Evolutionary conservation across 2,797 vertebrate genomes (phyloP).

Genomic region (Brachyalestes nurse): DNA sequence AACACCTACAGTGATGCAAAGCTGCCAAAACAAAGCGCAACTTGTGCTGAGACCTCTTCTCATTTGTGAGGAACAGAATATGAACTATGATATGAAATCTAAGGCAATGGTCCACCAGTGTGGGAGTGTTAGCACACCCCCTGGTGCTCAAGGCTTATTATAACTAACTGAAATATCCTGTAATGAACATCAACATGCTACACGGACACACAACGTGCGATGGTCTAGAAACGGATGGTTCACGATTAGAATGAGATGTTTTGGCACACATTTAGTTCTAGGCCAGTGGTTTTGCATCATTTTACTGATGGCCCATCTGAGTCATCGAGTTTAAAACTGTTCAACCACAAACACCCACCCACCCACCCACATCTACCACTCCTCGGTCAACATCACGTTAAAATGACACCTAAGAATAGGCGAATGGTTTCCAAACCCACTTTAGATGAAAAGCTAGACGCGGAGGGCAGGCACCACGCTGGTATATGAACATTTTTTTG

Average conservation of each 20-base stretch:
- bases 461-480: background rate
- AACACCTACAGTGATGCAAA: conserved; percentile 19
- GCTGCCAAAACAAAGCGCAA: conserved; percentile 37
- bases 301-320: conserved; percentile 1
- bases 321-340: background rate
- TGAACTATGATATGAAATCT: background rate
- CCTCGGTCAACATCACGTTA: background rate
- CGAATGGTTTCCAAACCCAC: background rate
- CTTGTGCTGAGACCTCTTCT: background rate
- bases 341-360: no score
- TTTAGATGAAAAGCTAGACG: background rate
- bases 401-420: background rate
- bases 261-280: conserved; percentile 32
- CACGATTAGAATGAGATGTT: background rate
- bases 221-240: background rate
- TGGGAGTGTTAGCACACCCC: background rate
- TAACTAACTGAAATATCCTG: background rate
- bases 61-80: background rate
- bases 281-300: conserved; percentile 12
- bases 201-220: background rate
- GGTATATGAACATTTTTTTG: background rate
- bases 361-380: no score
- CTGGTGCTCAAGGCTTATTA: background rate
- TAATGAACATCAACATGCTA: background rate
- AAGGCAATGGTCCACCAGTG: conserved; percentile 4